Base-by-base conservation (phyloP, 2,797 vertebrate species). In the Paguma larvata region DNA sequence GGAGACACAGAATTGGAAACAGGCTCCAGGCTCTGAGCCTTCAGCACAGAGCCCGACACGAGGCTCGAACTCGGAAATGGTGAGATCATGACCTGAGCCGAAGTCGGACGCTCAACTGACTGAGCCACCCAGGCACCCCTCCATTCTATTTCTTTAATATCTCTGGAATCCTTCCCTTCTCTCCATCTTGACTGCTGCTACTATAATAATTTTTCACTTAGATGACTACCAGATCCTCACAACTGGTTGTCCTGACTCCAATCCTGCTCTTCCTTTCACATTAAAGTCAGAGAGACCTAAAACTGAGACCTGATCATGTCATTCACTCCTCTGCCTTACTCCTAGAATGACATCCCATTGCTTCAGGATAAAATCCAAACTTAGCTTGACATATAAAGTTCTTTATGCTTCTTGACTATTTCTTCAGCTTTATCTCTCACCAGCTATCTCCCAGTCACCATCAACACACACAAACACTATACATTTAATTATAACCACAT, bases 291-390 rank as follows among this genome's bases (percentile, higher is more conserved):
- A 78, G 82, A 93, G 38, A 68, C 70, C 21, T 48, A 82, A 93
- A 96, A 70, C 9, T 80, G 85, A 88, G 44, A 48, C 25, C 41
- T 77, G 27, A 85, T 88, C 72, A 82, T 30, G 65, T 48, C 85
- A 85, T 25, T 78, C 3, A 73, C 4, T 73, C 32, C 48, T 7
- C 11, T 84, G 6, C 14, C 15, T 79, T 72, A 85, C 2, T 79
- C 51, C 77, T 59, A 46, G 67, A 94, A 92, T 32, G 73, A 79
- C 14, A 59, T 48, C 44, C 32, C 25, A 62, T 0, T 38, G 62
- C 46, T 85, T 82, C 30, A 88, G 67, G 16, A 93, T 67, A 78
- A 90, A 94, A 82, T 87, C 8, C 51, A 62, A 53, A 93, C 23
- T 82, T 44, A 82, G 79, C n/a, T 51, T 48, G 41, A 68, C n/a